These are phyloP conservation scores for Deilephila elpenor DNA, from an alignment of 2,888 invertebrate species.

Conservation along the genomic window DNA sequence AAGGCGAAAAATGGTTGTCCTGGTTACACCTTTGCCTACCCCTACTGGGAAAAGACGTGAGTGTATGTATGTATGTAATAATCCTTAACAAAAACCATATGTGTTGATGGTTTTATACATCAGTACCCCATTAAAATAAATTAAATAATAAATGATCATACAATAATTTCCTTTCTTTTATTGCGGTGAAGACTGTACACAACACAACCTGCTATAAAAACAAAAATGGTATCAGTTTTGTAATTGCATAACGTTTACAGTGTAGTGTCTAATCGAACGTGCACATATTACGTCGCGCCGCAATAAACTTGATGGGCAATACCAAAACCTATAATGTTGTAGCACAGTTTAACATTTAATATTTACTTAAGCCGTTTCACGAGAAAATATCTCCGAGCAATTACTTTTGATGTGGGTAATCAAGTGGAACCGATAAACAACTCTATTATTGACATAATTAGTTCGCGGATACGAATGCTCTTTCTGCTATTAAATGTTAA, in stretches of 20 bases:
- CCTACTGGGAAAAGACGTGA: too few relatives aligned
- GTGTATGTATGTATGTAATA: too few relatives aligned
- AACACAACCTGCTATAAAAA: background rate
- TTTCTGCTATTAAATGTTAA: constrained; percentile 58
- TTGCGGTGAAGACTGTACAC: too few relatives aligned
- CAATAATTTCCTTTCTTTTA: too few relatives aligned
- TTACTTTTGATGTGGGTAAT: constrained; percentile 64
- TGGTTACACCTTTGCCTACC: too few relatives aligned
- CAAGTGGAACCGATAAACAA: constrained; percentile 60
- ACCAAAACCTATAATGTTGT: constrained; percentile 53
- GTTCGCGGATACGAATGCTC: constrained; percentile 56
- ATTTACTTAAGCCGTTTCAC: constrained; percentile 51
- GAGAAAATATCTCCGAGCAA: constrained; percentile 67
- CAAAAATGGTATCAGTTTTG: background rate
- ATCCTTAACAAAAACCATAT: too few relatives aligned
- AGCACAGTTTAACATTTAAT: constrained; percentile 42
- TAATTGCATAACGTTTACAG: background rate
- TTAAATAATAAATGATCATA: too few relatives aligned
- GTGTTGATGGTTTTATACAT: too few relatives aligned
- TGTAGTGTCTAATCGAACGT: constrained; percentile 42
- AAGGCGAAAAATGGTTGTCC: too few relatives aligned
- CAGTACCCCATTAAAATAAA: too few relatives aligned
- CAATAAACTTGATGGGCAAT: constrained; percentile 54
- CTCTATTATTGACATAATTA: constrained; percentile 76
- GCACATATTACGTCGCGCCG: constrained; percentile 29